Conservation (phyloP, 2,888 invertebrate species). For the Julus scandinavius region DNA sequence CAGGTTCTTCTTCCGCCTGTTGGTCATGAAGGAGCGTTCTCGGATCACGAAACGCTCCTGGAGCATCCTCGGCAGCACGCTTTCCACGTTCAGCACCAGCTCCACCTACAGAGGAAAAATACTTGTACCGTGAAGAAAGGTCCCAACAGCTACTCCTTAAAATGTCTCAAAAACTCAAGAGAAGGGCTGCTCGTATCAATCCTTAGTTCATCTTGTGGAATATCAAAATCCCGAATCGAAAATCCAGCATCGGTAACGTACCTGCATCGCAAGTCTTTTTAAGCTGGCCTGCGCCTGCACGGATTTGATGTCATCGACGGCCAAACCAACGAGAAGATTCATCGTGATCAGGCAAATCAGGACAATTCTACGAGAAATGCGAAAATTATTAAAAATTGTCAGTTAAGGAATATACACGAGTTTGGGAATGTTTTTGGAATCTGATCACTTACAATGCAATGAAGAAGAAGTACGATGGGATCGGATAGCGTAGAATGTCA, state of each 20-base stretch:
- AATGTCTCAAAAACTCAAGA: no score
- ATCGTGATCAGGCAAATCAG: constrained; percentile 66
- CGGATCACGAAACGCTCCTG: constrained; percentile 63
- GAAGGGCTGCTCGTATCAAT: no score
- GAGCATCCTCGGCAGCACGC: constrained; percentile 65
- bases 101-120: constrained; percentile 63
- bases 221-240: not conserved
- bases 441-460: constrained; percentile 60
- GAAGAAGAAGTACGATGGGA: constrained; percentile 66
- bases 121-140: no score
- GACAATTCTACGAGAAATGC: constrained; percentile 58
- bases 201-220: no score
- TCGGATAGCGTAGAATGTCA: constrained; percentile 61
- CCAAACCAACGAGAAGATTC: constrained; percentile 68
- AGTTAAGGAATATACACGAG: no score
- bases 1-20: constrained; percentile 60
- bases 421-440: no score
- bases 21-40: constrained; percentile 64
- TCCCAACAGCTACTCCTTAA: no score
- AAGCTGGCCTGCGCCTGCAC: constrained; percentile 69
- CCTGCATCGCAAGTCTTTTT: constrained; percentile 66
- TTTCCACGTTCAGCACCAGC: constrained; percentile 67
- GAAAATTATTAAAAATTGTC: no score
- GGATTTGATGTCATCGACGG: constrained; percentile 70
- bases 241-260: constrained; percentile 57